Percentiles rank a stretch among this genome's conserved stretches.
Conservation (phyloP, 1,140 invertebrate species). For the Pseudomyrmex gracilis region DNA sequence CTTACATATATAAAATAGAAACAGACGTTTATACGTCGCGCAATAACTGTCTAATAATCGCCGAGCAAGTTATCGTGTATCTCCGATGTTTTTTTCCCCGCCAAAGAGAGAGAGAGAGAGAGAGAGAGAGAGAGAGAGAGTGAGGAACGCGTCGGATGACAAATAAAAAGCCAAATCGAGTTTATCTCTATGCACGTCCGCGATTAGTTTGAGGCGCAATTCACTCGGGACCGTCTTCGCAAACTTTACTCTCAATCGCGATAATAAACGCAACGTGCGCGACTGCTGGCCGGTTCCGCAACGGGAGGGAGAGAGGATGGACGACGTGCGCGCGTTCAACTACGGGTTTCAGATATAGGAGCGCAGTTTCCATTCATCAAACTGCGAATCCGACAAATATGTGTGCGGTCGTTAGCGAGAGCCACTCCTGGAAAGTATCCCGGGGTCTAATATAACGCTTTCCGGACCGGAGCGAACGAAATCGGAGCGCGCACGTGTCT, state of each 20-base stretch:
- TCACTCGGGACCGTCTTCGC: slow-evolving; percentile 55
- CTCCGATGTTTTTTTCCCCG: not conserved
- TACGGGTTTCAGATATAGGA: slow-evolving; percentile 49
- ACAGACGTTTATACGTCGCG: slow-evolving; percentile 1
- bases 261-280: slow-evolving; percentile 60
- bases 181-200: slow-evolving; percentile 42
- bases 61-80: no score
- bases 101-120: no score
- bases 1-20: not conserved
- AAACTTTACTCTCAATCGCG: slow-evolving; percentile 57
- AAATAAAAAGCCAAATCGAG: slow-evolving; percentile 15
- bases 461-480: slow-evolving; percentile 18
- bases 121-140: no score
- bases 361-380: slow-evolving; percentile 60
- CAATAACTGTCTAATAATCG: slow-evolving; percentile 36
- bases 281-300: not conserved
- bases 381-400: slow-evolving; percentile 66
- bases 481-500: slow-evolving; percentile 24
- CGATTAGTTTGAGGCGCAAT: slow-evolving; percentile 54
- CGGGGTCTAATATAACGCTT: slow-evolving; percentile 13
- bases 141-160: not conserved
- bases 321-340: slow-evolving; percentile 51
- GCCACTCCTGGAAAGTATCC: slow-evolving; percentile 48
- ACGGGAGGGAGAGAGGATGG: not conserved
- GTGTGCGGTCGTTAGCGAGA: slow-evolving; percentile 61